These are phyloP conservation scores for Toxotes chatareus DNA, from an alignment of 2,113 vertebrate species.

Conservation along the genomic window DNA sequence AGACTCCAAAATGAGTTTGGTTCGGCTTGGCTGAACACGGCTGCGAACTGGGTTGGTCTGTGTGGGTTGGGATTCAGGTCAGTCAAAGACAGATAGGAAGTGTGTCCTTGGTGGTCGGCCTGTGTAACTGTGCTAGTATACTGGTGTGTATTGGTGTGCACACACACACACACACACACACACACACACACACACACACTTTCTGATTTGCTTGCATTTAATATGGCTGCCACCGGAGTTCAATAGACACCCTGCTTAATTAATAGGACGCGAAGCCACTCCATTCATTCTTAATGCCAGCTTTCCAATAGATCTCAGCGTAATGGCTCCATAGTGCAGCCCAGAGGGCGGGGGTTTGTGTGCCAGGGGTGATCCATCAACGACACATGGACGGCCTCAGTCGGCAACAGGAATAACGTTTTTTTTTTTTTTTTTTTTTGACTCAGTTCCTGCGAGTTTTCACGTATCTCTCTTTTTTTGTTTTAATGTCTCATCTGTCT, in stretches of 20 bases:
- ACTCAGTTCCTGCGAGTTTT: neutral
- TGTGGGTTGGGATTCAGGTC: conserved; percentile 23
- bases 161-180: neutral
- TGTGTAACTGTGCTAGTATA: neutral
- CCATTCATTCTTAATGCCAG: conserved; percentile 77
- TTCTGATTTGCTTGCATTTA: conserved; percentile 65
- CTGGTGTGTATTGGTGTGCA: neutral
- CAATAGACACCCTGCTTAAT: conserved; percentile 73
- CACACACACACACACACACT: neutral
- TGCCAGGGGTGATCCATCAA: conserved; percentile 59
- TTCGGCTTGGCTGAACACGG: neutral
- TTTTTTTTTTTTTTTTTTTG: conserved; percentile 18
- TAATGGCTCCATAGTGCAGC: conserved; percentile 43
- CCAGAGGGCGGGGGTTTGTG: conserved; percentile 14
- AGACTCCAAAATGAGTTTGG: neutral
- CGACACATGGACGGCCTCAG: neutral
- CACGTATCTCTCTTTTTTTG: conserved; percentile 2
- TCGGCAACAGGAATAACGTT: conserved; percentile 5
- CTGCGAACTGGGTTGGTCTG: neutral
- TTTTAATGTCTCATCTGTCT: conserved; percentile 11
- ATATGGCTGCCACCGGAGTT: conserved; percentile 66
- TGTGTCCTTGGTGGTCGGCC: neutral
- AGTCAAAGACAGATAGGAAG: conserved; percentile 1
- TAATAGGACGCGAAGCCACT: conserved; percentile 68
- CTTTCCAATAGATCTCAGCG: conserved; percentile 61